phyloP scores from a whole-genome alignment of 1,140 invertebrate species.

The Aporrectodea caliginosa region DNA sequence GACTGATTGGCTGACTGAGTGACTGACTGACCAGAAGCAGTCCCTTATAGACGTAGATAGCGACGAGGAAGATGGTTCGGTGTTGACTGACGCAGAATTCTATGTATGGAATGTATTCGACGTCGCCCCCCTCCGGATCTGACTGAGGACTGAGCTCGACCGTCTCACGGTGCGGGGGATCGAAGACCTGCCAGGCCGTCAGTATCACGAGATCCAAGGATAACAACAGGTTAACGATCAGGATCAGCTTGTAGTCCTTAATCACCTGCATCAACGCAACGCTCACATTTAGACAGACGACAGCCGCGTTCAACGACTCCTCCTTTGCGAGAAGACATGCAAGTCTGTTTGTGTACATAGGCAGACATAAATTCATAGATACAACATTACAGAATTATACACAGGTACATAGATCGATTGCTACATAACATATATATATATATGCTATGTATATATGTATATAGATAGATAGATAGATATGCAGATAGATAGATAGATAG shows the following conservation, averaged over 20 bases:
- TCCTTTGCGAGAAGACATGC: too few relatives aligned
- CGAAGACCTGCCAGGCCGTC: constrained; percentile 93
- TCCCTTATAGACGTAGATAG: constrained; percentile 96
- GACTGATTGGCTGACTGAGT: neutral
- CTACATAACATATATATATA: too few relatives aligned
- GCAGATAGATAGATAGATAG: too few relatives aligned
- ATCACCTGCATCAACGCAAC: too few relatives aligned
- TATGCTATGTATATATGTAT: too few relatives aligned
- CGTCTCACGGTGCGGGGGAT: constrained; percentile 88
- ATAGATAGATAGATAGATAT: too few relatives aligned
- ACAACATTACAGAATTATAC: too few relatives aligned
- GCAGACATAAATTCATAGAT: too few relatives aligned
- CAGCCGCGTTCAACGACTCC: too few relatives aligned
- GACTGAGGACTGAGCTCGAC: constrained; percentile 72
- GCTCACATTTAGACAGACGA: too few relatives aligned
- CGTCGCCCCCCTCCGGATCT: constrained; percentile 32
- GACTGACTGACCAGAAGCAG: constrained; percentile 67
- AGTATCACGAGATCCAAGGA: constrained; percentile 89
- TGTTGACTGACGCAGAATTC: constrained; percentile 92
- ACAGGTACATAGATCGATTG: too few relatives aligned
- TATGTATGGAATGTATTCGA: constrained; percentile 59
- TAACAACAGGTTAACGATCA: constrained; percentile 89
- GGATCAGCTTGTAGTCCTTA: constrained; percentile 94
- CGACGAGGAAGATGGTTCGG: constrained; percentile 85
- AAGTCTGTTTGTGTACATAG: too few relatives aligned